These are phyloP conservation scores for Spinibarbus caldwelli DNA, from an alignment of 2,797 vertebrate genomes.

Conservation along the genomic window DNA sequence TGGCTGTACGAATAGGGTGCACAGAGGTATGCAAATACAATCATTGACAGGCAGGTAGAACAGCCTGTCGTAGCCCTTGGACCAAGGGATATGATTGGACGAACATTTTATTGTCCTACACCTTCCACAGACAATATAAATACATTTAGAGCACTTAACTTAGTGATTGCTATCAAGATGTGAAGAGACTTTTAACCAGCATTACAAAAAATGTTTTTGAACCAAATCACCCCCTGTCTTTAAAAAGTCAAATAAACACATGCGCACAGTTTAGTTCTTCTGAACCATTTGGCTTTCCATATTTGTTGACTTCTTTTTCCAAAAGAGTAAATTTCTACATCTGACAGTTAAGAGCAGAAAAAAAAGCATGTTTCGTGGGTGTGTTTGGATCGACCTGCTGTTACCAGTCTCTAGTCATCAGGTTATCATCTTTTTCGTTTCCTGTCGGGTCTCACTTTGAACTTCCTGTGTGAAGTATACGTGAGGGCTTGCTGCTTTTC, in stretches of 20 bases:
- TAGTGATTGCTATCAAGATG: neutral
- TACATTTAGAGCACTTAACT: neutral
- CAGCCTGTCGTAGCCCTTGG: neutral
- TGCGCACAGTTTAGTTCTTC: neutral
- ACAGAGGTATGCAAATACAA: neutral
- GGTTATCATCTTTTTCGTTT: slow-evolving; percentile 48
- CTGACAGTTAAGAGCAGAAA: slow-evolving; percentile 63
- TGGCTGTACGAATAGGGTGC: neutral
- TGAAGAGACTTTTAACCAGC: neutral
- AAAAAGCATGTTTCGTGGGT: neutral
- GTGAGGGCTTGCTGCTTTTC: slow-evolving; percentile 15
- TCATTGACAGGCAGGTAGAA: too few species aligned
- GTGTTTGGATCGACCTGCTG: slow-evolving; percentile 30
- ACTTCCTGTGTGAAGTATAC: slow-evolving; percentile 41
- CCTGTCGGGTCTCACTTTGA: slow-evolving; percentile 41
- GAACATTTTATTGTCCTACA: neutral
- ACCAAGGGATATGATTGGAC: neutral
- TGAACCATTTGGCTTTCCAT: slow-evolving; percentile 51
- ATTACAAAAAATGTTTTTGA: neutral
- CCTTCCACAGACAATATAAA: neutral
- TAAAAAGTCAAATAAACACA: slow-evolving; percentile 16
- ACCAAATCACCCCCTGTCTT: neutral
- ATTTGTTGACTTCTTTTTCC: slow-evolving; percentile 53
- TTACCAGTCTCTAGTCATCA: slow-evolving; percentile 43
- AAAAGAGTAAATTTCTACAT: slow-evolving; percentile 29